phyloP scores from a whole-genome alignment of 2,888 invertebrate species.

The Odontocolon sp. region DNA sequence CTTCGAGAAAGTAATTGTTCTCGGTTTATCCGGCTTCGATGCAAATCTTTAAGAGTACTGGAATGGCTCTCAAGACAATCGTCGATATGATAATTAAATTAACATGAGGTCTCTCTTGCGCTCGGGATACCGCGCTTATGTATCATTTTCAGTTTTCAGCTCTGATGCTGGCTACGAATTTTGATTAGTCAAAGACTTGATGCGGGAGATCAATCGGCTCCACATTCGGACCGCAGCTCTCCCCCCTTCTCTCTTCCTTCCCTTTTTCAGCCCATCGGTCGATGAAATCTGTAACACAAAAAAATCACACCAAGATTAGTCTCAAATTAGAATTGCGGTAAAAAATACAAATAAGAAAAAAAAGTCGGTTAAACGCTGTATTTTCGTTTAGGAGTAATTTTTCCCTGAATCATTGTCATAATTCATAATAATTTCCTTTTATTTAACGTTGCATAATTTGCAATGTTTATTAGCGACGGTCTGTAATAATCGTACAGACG shows the following conservation, averaged over 20 bases:
- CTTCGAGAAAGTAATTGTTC: constrained; percentile 14
- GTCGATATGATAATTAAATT: neutral
- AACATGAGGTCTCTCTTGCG: constrained; percentile 7
- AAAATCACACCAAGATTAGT: constrained; percentile 16
- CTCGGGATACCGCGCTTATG: constrained; percentile 21
- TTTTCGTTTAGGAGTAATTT: too few relatives aligned
- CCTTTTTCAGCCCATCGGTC: constrained; percentile 72
- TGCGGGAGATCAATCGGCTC: constrained; percentile 50
- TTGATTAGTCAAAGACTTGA: constrained; percentile 61
- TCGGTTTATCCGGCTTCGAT: neutral
- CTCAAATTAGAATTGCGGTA: neutral
- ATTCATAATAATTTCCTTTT: too few relatives aligned
- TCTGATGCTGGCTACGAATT: constrained; percentile 52
- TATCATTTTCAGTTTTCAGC: constrained; percentile 31
- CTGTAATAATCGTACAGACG: too few relatives aligned
- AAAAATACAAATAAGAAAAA: neutral
- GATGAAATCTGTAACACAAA: constrained; percentile 73
- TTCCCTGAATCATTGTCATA: too few relatives aligned
- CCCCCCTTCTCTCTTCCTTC: constrained; percentile 65
- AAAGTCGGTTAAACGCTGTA: neutral
- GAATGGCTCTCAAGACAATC: constrained; percentile 13
- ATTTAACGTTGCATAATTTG: too few relatives aligned
- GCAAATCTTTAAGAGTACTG: neutral
- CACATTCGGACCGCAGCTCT: constrained; percentile 41
- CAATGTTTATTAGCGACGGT: too few relatives aligned